Percentiles rank a stretch among this genome's conserved stretches.
phyloP scores from a whole-genome alignment of 2,888 invertebrate genomes.

The Chymomyza caudatula region DNA sequence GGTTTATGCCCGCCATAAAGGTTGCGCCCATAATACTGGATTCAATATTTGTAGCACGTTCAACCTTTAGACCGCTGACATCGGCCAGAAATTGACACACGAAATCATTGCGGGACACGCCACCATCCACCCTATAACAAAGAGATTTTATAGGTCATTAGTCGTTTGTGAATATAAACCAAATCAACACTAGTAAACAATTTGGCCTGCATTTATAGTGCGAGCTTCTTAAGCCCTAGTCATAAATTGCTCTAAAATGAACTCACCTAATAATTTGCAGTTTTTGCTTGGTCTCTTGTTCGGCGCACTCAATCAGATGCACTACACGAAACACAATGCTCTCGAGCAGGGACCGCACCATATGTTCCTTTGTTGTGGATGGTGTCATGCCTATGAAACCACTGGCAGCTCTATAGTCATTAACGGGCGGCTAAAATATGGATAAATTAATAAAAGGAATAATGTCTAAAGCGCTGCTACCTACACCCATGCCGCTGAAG shows the following conservation, averaged over 20 bases:
- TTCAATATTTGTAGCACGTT: conserved; percentile 86
- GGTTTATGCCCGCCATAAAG: conserved; percentile 88
- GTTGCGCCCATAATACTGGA: conserved; percentile 93
- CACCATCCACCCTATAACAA: conserved; percentile 89
- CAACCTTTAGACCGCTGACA: conserved; percentile 86
- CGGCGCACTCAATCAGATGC: conserved; percentile 86
- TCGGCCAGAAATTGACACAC: conserved; percentile 92
- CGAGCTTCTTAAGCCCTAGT: accelerated
- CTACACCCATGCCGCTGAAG: conserved; percentile 91
- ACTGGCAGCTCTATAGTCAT: conserved; percentile 89
- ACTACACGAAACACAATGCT: conserved; percentile 90
- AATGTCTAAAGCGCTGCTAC: conserved; percentile 26
- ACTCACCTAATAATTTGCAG: conserved; percentile 82
- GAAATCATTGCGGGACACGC: conserved; percentile 97
- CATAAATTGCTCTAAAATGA: not conserved
- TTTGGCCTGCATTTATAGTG: too few relatives aligned
- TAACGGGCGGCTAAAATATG: conserved; percentile 87
- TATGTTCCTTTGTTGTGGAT: conserved; percentile 86
- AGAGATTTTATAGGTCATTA: too few relatives aligned
- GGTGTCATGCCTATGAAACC: conserved; percentile 86
- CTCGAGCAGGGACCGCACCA: conserved; percentile 90
- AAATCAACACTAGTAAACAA: too few relatives aligned
- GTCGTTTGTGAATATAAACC: too few relatives aligned
- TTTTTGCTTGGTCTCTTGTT: conserved; percentile 83
- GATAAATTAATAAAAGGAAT: not conserved